Percentiles rank a stretch among this genome's conserved stretches.
phyloP scores from a whole-genome alignment of 2,888 invertebrate genomes.

The Agriotes lineatus region DNA sequence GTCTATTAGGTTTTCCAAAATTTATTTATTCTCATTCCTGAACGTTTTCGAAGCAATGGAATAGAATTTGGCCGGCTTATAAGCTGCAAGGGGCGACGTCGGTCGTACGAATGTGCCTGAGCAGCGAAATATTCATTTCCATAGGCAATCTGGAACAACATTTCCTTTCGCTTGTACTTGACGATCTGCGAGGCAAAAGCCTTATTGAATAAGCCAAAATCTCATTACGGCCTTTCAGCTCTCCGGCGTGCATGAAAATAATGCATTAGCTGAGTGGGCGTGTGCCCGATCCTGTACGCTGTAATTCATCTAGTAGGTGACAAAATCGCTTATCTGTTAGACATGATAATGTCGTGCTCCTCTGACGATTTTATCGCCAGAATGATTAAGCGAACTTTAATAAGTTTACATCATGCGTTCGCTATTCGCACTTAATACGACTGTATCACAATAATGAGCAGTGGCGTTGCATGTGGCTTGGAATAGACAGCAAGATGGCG shows the following conservation, averaged over 20 bases:
- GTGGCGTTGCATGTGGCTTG: too few relatives aligned
- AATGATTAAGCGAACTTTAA: constrained; percentile 3
- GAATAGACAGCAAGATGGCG: too few relatives aligned
- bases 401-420: background rate
- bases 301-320: constrained; percentile 18
- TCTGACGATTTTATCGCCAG: constrained; percentile 14
- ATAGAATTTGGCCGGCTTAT: constrained; percentile 14
- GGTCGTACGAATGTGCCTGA: constrained; percentile 20
- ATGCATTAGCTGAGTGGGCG: constrained; percentile 19
- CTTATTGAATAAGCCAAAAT: constrained; percentile 23
- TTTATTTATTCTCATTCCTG: background rate
- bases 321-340: constrained; percentile 14
- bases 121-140: constrained; percentile 28
- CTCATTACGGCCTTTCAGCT: constrained; percentile 21
- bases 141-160: constrained; percentile 23
- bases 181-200: constrained; percentile 16
- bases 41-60: constrained; percentile 13
- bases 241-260: constrained; percentile 14
- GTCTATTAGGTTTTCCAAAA: background rate
- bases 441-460: too few relatives aligned
- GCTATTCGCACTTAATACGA: too few relatives aligned
- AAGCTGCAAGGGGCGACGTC: constrained; percentile 21
- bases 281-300: constrained; percentile 2
- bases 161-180: constrained; percentile 18
- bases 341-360: constrained; percentile 8